Evolutionary conservation across 2,797 vertebrate genomes (phyloP).

Genomic region (Lithobates pipiens): DNA sequence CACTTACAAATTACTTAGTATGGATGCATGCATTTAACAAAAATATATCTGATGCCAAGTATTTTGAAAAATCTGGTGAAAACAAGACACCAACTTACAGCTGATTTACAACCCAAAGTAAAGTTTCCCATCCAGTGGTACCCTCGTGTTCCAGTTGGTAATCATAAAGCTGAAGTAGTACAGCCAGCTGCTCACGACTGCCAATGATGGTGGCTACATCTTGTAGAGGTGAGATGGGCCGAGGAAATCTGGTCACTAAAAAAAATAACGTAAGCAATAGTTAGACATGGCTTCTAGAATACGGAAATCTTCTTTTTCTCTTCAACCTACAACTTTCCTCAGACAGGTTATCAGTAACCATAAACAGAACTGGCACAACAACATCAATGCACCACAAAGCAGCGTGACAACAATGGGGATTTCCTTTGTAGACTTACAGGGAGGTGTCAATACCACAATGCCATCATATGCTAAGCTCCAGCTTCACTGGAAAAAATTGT

Average conservation of each 20-base stretch:
- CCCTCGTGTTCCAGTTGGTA: slow-evolving; percentile 95
- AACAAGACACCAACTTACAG: slow-evolving; percentile 83
- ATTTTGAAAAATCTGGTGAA: background rate
- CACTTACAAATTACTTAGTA: background rate
- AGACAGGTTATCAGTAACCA: background rate
- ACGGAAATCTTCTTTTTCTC: background rate
- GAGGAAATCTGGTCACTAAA: slow-evolving; percentile 94
- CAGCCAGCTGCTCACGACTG: slow-evolving; percentile 89
- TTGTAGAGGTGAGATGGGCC: slow-evolving; percentile 92
- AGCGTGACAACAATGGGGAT: background rate
- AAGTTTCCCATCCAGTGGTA: slow-evolving; percentile 95
- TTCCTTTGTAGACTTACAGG: background rate
- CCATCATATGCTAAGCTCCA: background rate
- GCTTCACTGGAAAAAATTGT: background rate
- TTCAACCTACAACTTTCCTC: background rate
- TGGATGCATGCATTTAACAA: background rate
- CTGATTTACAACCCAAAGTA: slow-evolving; percentile 98
- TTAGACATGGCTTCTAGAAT: background rate
- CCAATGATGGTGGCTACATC: slow-evolving; percentile 92
- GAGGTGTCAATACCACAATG: background rate
- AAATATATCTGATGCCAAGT: background rate
- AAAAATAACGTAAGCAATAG: slow-evolving; percentile 55
- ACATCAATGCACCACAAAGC: background rate
- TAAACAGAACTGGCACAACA: background rate
- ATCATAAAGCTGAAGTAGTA: slow-evolving; percentile 91